phyloP scores from a whole-genome alignment of 1,140 invertebrate genomes.

The Venustaconcha ellipsiformis region DNA sequence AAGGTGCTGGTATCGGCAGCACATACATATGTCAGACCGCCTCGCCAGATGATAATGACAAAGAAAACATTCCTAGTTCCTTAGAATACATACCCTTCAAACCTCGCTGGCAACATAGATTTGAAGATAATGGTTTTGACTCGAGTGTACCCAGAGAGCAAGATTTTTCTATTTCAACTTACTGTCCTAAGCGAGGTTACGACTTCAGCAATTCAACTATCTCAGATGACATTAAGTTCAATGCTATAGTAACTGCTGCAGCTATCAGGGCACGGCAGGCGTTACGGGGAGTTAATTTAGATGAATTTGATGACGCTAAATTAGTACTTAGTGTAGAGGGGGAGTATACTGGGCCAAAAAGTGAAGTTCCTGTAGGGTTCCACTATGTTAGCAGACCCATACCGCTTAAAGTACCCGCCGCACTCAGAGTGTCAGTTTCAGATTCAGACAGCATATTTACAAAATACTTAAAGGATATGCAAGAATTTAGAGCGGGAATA shows the following conservation, averaged over 20 bases:
- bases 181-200: background rate
- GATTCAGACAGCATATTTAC: conserved; percentile 41
- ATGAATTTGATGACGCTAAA: conserved; percentile 42
- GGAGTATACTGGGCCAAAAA: conserved; percentile 35
- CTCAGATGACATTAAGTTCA: conserved; percentile 37
- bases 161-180: too few relatives aligned
- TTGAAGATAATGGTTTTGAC: too few relatives aligned
- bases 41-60: background rate
- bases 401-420: conserved; percentile 39
- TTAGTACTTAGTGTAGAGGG: conserved; percentile 47
- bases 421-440: conserved; percentile 6
- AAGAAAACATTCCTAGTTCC: too few relatives aligned
- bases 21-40: background rate
- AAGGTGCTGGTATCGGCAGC: background rate
- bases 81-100: conserved; percentile 29
- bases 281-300: conserved; percentile 35
- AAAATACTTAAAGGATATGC: conserved; percentile 43
- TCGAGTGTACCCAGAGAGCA: conserved; percentile 10
- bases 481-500: conserved; percentile 44
- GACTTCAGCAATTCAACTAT: conserved; percentile 22
- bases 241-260: conserved; percentile 37
- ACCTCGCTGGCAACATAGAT: background rate
- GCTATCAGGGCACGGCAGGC: conserved; percentile 37
- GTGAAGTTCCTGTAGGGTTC: conserved; percentile 36
- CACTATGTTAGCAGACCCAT: conserved; percentile 43